Evolutionary conservation across 2,888 invertebrate genomes (phyloP), one percentile per base, ranked within the genome.

Genomic region (Ornithoptera priamus): DNA sequence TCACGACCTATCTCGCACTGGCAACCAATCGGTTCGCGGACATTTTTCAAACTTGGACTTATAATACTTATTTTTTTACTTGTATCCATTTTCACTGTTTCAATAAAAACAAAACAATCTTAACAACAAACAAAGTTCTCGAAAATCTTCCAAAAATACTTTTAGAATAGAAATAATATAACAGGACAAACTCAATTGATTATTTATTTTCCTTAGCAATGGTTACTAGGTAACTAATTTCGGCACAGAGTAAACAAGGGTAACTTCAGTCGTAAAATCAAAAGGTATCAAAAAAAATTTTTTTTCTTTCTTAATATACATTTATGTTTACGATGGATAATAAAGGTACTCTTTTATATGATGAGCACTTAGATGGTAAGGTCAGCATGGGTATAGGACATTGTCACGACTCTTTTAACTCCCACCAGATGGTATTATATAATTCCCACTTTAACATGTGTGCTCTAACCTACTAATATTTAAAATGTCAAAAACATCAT

Each of bases 1-100:
- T 92, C 90, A 71, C 90, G 88, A 71, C 92, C 92, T 73, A 92
- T 73, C 74, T 90, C 90, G 72, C 92, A 92, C 73, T 92, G 92
- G 73, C 91, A 91, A 69, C 81, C 81, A 36, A 80, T 81, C 62
- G 82, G 84, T 73, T 75, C 85, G 72, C 77, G 86, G n/a, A 79
- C 36, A 73, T 82, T 81, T 18, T 85, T 83, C 17, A 81, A 75
- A 68, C 81, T 80, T 65, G 85, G 84, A 36, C 83, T 73, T 71
- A 89, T 89, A 18, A 53, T 20, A 50, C 81, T 83, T 75, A 87
- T 75, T 22, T 81, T 81, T 74, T 74, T 78, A 39, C 73, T 74
- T 10, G 69, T 68, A 71, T 85, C 80, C 82, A 85, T 84, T 63
- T 74, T 62, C 42, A 67, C 62, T 58, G 20, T 17, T 62, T 57